A percentile compares a stretch with the other conserved stretches of the same genome.
Evolutionary conservation across 2,113 vertebrate genomes (phyloP).

Genomic region (Rynchops niger): DNA sequence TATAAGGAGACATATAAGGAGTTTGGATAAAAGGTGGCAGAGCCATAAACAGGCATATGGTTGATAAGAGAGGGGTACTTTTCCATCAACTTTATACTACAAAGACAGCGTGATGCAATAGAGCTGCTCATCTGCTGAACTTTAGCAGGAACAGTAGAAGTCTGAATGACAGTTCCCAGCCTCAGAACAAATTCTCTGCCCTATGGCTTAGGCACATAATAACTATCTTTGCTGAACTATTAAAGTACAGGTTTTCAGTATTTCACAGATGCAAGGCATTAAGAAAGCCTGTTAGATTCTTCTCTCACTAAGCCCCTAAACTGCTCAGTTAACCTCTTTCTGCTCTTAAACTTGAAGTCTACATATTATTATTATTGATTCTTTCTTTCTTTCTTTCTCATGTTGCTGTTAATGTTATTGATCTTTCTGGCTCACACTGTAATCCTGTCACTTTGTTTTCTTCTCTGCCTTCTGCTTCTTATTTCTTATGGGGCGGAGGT

Average conservation of each 20-base stretch:
- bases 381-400: neutral
- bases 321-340: neutral
- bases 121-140: neutral
- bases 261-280: neutral
- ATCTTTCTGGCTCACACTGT: neutral
- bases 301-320: neutral
- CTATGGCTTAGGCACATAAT: neutral
- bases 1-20: accelerated
- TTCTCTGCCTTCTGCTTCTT: neutral
- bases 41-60: neutral
- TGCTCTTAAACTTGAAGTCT: neutral
- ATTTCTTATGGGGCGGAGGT: neutral
- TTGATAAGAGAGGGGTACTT: neutral
- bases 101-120: neutral
- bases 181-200: neutral
- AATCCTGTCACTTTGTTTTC: neutral
- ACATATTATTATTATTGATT: neutral
- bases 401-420: neutral
- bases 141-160: neutral
- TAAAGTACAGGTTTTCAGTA: neutral
- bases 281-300: neutral
- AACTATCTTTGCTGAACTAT: neutral
- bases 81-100: neutral
- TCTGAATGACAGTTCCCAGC: neutral
- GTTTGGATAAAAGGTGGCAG: neutral